Evolutionary conservation across 2,888 invertebrate species (phyloP).

Genomic region (Zelleria hepariella): DNA sequence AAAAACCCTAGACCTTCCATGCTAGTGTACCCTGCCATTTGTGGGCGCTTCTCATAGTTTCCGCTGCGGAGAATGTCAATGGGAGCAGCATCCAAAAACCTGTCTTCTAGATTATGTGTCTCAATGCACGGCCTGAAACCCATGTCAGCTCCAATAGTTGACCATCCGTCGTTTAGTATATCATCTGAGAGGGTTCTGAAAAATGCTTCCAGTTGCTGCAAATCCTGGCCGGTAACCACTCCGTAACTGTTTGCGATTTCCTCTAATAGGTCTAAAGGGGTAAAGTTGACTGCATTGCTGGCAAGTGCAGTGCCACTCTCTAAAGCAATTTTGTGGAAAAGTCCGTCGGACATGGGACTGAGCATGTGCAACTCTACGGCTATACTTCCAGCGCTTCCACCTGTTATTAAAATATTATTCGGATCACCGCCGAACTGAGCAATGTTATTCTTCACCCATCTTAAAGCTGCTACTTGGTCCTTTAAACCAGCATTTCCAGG

Average conservation of each 20-base stretch:
- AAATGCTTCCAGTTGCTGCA: not conserved
- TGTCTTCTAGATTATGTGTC: not conserved
- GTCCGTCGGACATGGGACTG: not conserved
- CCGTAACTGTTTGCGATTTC: not conserved
- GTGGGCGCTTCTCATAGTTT: not conserved
- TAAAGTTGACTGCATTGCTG: not conserved
- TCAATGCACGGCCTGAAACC: not conserved
- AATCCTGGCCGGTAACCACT: not conserved
- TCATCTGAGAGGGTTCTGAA: not conserved
- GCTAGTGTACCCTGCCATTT: constrained; percentile 1
- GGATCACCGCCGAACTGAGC: constrained; percentile 6
- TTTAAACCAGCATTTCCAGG: constrained; percentile 7
- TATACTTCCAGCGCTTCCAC: constrained; percentile 5
- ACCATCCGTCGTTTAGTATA: not conserved
- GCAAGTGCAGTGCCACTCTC: constrained; percentile 5
- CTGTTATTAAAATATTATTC: not conserved
- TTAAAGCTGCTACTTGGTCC: constrained; percentile 6
- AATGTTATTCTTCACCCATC: constrained; percentile 5
- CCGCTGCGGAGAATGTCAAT: not conserved
- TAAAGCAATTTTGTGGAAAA: constrained; percentile 3
- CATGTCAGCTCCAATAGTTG: not conserved
- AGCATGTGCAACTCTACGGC: constrained; percentile 1
- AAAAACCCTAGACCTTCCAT: not conserved
- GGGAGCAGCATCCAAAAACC: not conserved
- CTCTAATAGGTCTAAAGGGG: not conserved